Evolutionary conservation across 2,888 invertebrate genomes (phyloP).

Genomic region (Exocentrus adspersus): DNA sequence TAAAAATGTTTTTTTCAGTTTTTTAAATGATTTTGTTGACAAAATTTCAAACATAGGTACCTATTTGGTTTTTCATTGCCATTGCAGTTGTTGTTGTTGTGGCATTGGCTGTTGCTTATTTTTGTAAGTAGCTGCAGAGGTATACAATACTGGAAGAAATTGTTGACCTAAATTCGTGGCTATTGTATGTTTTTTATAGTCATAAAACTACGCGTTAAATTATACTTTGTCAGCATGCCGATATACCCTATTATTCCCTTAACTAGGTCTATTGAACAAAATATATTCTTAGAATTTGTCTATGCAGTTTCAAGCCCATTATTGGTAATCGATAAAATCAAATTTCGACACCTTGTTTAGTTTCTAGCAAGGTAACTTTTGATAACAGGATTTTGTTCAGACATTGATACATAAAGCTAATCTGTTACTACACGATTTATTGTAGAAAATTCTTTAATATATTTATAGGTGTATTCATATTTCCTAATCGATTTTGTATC

Average conservation of each 20-base stretch:
- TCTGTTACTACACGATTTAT: neutral
- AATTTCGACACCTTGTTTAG: neutral
- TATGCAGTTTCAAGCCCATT: neutral
- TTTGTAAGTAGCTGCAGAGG: neutral
- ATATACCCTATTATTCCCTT: constrained; percentile 5
- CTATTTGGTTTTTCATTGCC: too few species aligned
- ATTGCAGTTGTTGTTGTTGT: too few species aligned
- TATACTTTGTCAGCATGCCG: constrained; percentile 11
- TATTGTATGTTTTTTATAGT: constrained; percentile 6
- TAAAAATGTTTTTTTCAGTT: too few species aligned
- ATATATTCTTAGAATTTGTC: constrained; percentile 13
- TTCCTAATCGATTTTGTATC: too few species aligned
- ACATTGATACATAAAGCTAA: neutral
- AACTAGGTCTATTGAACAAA: constrained; percentile 12
- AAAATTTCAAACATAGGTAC: too few species aligned
- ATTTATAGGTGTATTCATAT: too few species aligned
- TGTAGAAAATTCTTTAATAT: neutral
- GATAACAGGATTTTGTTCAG: neutral
- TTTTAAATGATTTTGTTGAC: too few species aligned
- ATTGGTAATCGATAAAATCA: constrained; percentile 14
- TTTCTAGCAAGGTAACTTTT: neutral
- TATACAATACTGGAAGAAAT: neutral
- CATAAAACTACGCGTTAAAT: neutral
- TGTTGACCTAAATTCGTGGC: constrained; percentile 14
- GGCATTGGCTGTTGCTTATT: neutral